phyloP scores from a whole-genome alignment of 2,113 vertebrate species.

The Aegithalos caudatus region DNA sequence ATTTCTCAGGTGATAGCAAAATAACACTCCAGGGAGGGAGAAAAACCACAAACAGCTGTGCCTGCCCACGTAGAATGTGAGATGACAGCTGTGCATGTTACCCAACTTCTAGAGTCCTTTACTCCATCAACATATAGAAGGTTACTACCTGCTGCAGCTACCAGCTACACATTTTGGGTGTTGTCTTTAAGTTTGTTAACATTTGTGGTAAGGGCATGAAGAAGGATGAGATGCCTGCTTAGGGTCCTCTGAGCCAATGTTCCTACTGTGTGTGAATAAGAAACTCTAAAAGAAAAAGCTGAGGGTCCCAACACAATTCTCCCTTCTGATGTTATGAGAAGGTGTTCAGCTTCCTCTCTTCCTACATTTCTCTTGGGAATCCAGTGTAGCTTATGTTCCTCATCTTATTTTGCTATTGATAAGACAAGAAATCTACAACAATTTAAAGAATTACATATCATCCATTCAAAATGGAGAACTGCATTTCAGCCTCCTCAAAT shows the following conservation, averaged over 20 bases:
- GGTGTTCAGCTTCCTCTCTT: neutral
- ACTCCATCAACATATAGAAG: neutral
- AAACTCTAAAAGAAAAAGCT: neutral
- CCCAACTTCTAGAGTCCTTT: neutral
- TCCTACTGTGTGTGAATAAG: neutral
- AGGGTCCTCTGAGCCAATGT: neutral
- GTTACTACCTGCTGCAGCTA: neutral
- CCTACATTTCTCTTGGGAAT: neutral
- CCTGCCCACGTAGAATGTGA: neutral
- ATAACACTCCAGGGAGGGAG: fast-evolving
- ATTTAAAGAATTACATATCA: neutral
- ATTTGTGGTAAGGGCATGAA: neutral
- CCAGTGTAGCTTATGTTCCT: neutral
- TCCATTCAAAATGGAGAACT: neutral
- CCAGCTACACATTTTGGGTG: neutral
- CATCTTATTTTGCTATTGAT: neutral
- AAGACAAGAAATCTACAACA: neutral
- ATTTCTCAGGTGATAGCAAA: neutral
- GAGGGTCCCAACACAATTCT: fast-evolving
- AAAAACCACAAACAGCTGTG: constrained; percentile 1
- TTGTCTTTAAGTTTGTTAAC: neutral
- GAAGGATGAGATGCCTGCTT: neutral
- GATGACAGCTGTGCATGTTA: neutral
- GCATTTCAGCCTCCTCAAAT: neutral
- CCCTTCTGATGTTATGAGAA: neutral